Evolutionary conservation across 2,113 vertebrate species (phyloP), one percentile per base, ranked within the genome.

Genomic region (Neopipo cinnamomea): DNA sequence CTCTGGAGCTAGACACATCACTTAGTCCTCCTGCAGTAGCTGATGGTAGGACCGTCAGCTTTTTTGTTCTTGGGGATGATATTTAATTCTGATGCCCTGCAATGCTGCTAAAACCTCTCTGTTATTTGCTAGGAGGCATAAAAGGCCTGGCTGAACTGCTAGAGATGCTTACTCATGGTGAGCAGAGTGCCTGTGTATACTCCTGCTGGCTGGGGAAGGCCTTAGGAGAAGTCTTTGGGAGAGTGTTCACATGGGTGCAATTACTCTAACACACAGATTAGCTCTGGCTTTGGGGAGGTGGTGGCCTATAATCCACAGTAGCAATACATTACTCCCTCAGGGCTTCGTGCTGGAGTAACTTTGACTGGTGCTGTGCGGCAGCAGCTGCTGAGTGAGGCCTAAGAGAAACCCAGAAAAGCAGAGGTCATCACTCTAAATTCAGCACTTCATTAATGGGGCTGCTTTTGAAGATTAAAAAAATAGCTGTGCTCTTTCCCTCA

Each of bases 191-290:
- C 71, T 33, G 28, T 33, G 35, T 19, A 86, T 33, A 39, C 16
- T 50, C 6, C 68, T 58, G 59, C 41, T 5, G 11, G 25, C 72
- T 67, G 27, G 39, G 42, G 55, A 84, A 84, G 50, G 35, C 65
- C 47, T 74, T n/a, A 24, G 58, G 37, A 89, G 46, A 41, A 88
- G 23, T 25, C 39, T 50, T 55, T 4, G 7, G 44, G 47, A 90
- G 68, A 44, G 31, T 23, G 39, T 83, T 83, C 68, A 74, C 66
- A 73, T 7, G 37, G 37, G 14, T 85, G 49, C 77, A 91, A 91
- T 92, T 92, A 86, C 41, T 67, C 72, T 65, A 74, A 74, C 24
- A 37, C 41, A n/a, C 52, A 86, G 76, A 56, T 81, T 70, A 78
- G 56, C 59, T 68, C 66, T 80, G 72, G 28, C 50, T 55, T 58